Conservation (phyloP, 1,140 invertebrate species). For the Caenorhabditis inopinata region DNA sequence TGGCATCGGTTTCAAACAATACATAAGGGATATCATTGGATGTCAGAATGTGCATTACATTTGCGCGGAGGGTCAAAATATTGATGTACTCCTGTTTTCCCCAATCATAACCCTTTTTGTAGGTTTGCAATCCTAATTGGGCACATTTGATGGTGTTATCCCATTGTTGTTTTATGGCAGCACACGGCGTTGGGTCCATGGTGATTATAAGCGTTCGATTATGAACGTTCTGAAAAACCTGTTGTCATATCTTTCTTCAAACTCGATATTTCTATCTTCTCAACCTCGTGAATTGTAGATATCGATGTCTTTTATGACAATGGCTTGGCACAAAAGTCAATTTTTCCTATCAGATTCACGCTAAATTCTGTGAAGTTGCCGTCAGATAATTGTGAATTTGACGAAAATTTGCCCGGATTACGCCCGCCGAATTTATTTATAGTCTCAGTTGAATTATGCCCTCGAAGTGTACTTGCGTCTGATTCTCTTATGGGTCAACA, state of each 20-base stretch:
- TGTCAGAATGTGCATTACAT: constrained; percentile 37
- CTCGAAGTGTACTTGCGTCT: too few relatives aligned
- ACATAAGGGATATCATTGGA: constrained; percentile 50
- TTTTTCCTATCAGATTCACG: background rate
- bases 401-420: too few relatives aligned
- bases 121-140: constrained; percentile 39
- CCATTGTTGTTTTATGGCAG: constrained; percentile 44
- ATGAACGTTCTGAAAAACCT: constrained; percentile 45
- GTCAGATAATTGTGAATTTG: background rate
- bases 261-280: too few relatives aligned
- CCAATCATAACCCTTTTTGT: constrained; percentile 52
- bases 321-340: too few relatives aligned
- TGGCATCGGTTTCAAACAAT: constrained; percentile 58
- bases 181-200: constrained; percentile 33
- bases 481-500: too few relatives aligned
- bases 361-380: background rate
- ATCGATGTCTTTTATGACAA: too few relatives aligned
- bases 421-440: too few relatives aligned
- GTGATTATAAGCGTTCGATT: constrained; percentile 50
- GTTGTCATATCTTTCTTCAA: too few relatives aligned
- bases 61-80: constrained; percentile 51
- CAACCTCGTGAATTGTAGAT: too few relatives aligned
- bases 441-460: too few relatives aligned
- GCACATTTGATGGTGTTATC: constrained; percentile 35
- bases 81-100: constrained; percentile 54